phyloP scores from a whole-genome alignment of 2,888 invertebrate species.

The Apotomis capreana region DNA sequence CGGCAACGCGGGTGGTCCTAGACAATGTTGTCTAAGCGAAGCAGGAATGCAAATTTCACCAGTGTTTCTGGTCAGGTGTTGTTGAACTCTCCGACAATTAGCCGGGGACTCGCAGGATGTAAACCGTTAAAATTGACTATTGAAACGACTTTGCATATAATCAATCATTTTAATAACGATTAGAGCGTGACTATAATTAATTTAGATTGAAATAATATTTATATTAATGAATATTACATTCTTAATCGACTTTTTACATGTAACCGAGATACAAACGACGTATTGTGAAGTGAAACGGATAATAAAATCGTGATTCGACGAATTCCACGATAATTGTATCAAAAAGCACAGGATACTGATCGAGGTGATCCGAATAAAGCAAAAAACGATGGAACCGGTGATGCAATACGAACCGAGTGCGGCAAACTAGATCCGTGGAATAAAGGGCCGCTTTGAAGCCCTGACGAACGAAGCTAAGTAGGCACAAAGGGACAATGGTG shows the following conservation, averaged over 20 bases:
- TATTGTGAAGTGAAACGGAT: slow-evolving; percentile 22
- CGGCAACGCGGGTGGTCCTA: slow-evolving; percentile 81
- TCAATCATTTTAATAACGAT: slow-evolving; percentile 34
- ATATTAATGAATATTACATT: slow-evolving; percentile 8
- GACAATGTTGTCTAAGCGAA: slow-evolving; percentile 71
- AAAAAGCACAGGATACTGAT: slow-evolving; percentile 48
- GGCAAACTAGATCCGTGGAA: slow-evolving; percentile 73
- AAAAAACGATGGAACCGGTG: slow-evolving; percentile 70
- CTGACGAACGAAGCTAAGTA: slow-evolving; percentile 68
- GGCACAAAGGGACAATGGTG: slow-evolving; percentile 76
- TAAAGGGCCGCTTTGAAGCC: slow-evolving; percentile 68
- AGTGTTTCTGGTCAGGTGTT: slow-evolving; percentile 66
- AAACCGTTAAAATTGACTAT: slow-evolving; percentile 56
- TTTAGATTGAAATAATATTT: slow-evolving; percentile 15
- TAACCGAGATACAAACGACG: slow-evolving; percentile 30
- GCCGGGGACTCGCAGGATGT: slow-evolving; percentile 53
- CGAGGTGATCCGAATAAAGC: slow-evolving; percentile 58
- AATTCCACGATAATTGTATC: slow-evolving; percentile 48
- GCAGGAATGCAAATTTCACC: slow-evolving; percentile 80
- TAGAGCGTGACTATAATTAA: slow-evolving; percentile 23
- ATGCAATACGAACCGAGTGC: slow-evolving; percentile 75
- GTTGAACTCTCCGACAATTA: slow-evolving; percentile 65
- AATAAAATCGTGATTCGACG: slow-evolving; percentile 50
- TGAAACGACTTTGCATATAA: slow-evolving; percentile 49
- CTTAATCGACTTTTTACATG: not conserved